Evolutionary conservation across 2,888 invertebrate genomes (phyloP), one percentile per base, ranked within the genome.

Genomic region (Drosophila longiperda): DNA sequence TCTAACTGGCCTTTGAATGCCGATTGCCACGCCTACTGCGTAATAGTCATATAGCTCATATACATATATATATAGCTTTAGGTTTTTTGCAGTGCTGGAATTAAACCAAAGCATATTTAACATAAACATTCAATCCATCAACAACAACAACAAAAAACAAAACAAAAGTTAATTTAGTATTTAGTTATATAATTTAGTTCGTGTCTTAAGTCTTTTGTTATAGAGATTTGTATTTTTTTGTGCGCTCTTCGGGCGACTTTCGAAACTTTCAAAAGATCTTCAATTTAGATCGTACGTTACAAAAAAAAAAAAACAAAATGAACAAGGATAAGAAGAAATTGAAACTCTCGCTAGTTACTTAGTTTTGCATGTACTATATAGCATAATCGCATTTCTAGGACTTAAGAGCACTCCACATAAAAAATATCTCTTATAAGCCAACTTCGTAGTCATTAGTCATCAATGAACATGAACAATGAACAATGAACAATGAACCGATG

Each of bases 31-130:
- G 75, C 71, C 72, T 73, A 78, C 68, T 58, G 74, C 79, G 72
- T 83, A 58, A 80, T 87, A 84, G 83, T 84, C 83, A 84, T 77
- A 77, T 70, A 65, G 45, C 62, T 52, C 71, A 62, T 65, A 65
- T 59, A 66, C n/a, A 45, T 3, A 72, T 15, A 66, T 29, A 58
- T 50, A 48, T 65, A 67, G 54, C 53, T 54, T 63, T 69, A 75
- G 73, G 70, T 81, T 80, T 72, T 85, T 85, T 78, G 80, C 82
- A 87, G 86, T 92, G 92, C 93, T 92, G 93, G 92, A 93, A 92
- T 91, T 91, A 92, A 92, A 92, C 93, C 93, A 93, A 93, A 93
- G 93, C 87, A 87, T 81, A 73, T 50, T 61, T 57, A 75, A 36
- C 55, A 54, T 55, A 55, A 20, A 55, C 54, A 73, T 68, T 60